These are phyloP conservation scores for Spinibarbus caldwelli DNA, from an alignment of 2,797 vertebrate species.

Conservation along the genomic window DNA sequence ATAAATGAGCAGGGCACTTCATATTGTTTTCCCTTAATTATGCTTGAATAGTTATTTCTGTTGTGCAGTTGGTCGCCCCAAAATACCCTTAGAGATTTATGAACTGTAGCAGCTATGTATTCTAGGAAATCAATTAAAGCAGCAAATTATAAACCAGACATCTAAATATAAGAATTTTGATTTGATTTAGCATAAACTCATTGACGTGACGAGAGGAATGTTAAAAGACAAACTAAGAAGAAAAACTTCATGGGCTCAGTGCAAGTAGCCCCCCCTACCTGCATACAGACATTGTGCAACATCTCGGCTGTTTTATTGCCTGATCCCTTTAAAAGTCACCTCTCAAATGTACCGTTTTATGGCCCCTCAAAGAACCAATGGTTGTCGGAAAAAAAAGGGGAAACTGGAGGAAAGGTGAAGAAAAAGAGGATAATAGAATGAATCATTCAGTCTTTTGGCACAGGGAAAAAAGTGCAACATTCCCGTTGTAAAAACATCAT, in stretches of 20 bases:
- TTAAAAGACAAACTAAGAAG: conserved; percentile 7
- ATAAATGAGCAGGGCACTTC: conserved; percentile 25
- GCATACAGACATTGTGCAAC: conserved; percentile 35
- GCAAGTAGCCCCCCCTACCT: conserved; percentile 35
- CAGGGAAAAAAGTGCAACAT: conserved; percentile 39
- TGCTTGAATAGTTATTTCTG: not conserved
- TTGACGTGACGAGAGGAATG: conserved; percentile 31
- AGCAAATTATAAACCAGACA: no score
- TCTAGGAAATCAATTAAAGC: no score
- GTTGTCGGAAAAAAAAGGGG: not conserved
- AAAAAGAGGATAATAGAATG: not conserved
- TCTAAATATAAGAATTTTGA: not conserved
- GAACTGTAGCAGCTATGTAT: conserved; percentile 23
- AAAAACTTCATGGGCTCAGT: conserved; percentile 35
- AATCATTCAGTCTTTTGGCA: conserved; percentile 53
- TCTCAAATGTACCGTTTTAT: conserved; percentile 29
- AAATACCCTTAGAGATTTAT: not conserved
- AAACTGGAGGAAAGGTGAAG: conserved; percentile 31
- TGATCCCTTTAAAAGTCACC: conserved; percentile 17
- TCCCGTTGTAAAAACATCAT: conserved; percentile 37
- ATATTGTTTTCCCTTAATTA: not conserved
- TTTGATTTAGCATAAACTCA: not conserved
- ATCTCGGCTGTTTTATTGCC: conserved; percentile 5
- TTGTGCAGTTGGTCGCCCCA: not conserved
- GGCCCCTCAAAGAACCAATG: not conserved